Evolutionary conservation across 2,888 invertebrate genomes (phyloP), one percentile per base, ranked within the genome.

Genomic region (Argynnis bischoffii): DNA sequence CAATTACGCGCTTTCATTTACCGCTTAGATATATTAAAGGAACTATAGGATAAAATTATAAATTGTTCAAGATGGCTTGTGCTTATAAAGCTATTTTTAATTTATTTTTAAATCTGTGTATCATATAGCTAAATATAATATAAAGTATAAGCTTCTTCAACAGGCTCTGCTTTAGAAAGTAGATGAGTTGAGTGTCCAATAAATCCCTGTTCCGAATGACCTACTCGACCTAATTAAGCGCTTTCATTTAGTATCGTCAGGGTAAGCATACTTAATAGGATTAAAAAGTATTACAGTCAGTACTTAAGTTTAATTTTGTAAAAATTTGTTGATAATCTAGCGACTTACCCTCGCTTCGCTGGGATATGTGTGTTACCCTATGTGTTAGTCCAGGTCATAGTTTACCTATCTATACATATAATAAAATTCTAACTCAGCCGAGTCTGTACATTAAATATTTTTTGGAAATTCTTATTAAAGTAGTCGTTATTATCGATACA

Each of bases 1-100:
- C 67, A 70, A 69, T 74, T 72, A 72, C 66, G 66, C 60, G 61
- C 57, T 68, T 65, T 72, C 72, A 70, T 67, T 51, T 63, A 61
- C 46, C 35, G 63, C 55, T 51, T 56, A 50, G 14, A 56, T 55
- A 63, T 15, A 16, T 26, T 55, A 63, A 63, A 26, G 55, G 54
- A 54, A 51, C 14, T 57, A 60, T 31, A 6, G 31, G 16, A 51
- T 51, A 31, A 18, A 51, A 51, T 18, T 35, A 31, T 61, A 35
- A 16, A 41, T 51, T 31, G 11, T 41, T 41, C 35, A 41, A 11
- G 2, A 41, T 41, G 35, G 11, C 8, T 41, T 41, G 35, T 41
- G 35, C 35, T 11, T 41, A 35, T 35, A 35, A 35, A 35, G 35
- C 35, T 35, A 41, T 41, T 41, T 41, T 41, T 41, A n/a, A 41